A percentile compares a stretch with the other conserved stretches of the same genome.
These are phyloP conservation scores for Entomyzon cyanotis DNA, from an alignment of 2,113 vertebrate genomes.

Conservation along the genomic window DNA sequence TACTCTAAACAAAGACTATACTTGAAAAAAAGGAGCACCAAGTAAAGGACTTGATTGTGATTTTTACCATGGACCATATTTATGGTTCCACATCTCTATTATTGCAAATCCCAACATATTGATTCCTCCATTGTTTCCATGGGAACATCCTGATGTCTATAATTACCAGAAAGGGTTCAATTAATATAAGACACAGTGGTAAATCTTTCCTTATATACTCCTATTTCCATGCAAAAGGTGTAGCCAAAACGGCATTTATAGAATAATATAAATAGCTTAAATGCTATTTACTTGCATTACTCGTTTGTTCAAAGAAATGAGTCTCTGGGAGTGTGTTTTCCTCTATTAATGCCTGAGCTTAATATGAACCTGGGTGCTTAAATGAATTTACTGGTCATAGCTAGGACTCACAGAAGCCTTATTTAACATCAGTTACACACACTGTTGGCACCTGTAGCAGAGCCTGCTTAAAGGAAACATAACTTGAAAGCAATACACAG, in stretches of 20 bases:
- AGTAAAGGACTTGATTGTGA: not conserved
- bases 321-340: constrained; percentile 35
- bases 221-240: constrained; percentile 3
- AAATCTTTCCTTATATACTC: constrained; percentile 5
- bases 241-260: not conserved
- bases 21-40: not conserved
- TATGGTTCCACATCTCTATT: not conserved
- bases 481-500: not conserved
- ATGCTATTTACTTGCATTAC: not conserved
- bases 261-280: not conserved
- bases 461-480: not conserved
- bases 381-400: constrained; percentile 13
- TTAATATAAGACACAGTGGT: not conserved
- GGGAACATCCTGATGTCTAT: not conserved
- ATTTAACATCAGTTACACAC: not conserved
- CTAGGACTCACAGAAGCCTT: not conserved
- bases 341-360: constrained; percentile 20
- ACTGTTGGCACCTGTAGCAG: not conserved
- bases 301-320: constrained; percentile 43
- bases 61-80: not conserved
- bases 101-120: not conserved
- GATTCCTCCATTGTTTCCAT: not conserved
- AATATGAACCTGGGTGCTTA: constrained; percentile 21
- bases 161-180: not conserved
- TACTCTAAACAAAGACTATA: not conserved